Base-by-base conservation (phyloP, 1,140 invertebrate genomes). In the Camponotus vicinus region DNA sequence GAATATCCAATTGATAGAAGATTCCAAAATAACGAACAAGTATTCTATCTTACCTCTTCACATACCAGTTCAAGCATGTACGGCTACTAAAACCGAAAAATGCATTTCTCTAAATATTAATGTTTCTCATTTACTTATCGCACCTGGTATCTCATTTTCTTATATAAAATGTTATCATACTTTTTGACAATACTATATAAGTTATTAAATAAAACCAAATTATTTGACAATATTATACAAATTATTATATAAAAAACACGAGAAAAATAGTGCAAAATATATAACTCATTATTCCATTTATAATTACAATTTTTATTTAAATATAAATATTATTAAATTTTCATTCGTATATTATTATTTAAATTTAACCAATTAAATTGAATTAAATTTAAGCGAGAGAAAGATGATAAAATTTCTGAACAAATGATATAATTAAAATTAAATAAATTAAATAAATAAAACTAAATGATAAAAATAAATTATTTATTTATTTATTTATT, bases 51-150 rank as follows among this genome's bases (percentile, higher is more conserved):
- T 45, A 2, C 8, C 8, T 42, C 32, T 4, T 13, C 13, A 69
- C 34, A 55, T 27, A 63, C 15, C 11, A 64, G 8, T n/a, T 3
- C 32, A 66, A 40, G 32, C 8, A 79, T 18, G 18, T 52, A 69
- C 45, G 5, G 45, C 45, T 67, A 67, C 42, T 67, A 79, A 79
- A 79, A 67, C 45, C 18, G 34, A 45, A 79, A 27, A 27, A 27
- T 27, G 52, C 27, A 27, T 27, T 79, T 15, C 45, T 78, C 13
- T 3, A 7, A 1, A 37, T 66, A 79, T 79, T 79, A 66, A 66
- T 67, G 42, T 69, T 7, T 7, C 15, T 4, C n/a, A 67, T 67
- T 69, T 79, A 69, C 13, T 57, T 32, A 64, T 64, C 75, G 18
- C 59, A 5, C 27, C 27, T 61, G 27, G 18, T 6, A 5, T 3